Evolutionary conservation across 2,888 invertebrate genomes (phyloP), one percentile per base, ranked within the genome.

Genomic region (Drosophila barbarae): DNA sequence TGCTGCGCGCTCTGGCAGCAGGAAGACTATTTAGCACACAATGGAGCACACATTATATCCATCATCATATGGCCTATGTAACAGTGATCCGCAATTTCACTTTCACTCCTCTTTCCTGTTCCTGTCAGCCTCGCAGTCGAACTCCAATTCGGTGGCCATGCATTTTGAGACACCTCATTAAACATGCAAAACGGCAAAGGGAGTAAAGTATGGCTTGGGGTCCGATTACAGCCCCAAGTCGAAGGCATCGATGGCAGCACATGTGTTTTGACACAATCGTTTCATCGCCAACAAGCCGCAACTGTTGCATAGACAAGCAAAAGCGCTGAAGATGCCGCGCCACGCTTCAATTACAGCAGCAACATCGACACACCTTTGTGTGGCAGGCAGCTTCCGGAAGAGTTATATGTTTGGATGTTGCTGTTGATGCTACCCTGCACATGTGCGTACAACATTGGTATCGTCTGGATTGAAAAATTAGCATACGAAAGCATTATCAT

Each of bases 11-110:
- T 23, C 15, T 41, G 41, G 41, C 39, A 44, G 65, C 84, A 82
- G 79, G 84, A 79, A 79, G 54, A 57, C 51, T 67, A 76, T 84
- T 84, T 82, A 84, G 79, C 84, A 84, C 84, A 79, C 84, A 84
- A 84, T 84, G 67, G 47, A 44, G 47, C 41, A 41, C 15, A 8
- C 38, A 41, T 36, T 49, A 46, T 38, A 41, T 54, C 53, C 53
- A 53, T 42, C 42, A 53, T 42, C n/a, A 46, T 46, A 32, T 53
- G 38, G 50, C 46, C 55, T 49, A 64, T 81, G 73, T 60, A 71
- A 74, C 76, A 67, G 73, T 72, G 51, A 69, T 65, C 71, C 82
- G 78, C 69, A 72, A 78, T 79, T 79, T 79, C 78, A 84, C 78
- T 79, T 78, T 78, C 59, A 67, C 61, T 56, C 60, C 46, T 53